Evolutionary conservation across 2,797 vertebrate species (phyloP), one percentile per base, ranked within the genome.

Genomic region (Sebastes cheni): DNA sequence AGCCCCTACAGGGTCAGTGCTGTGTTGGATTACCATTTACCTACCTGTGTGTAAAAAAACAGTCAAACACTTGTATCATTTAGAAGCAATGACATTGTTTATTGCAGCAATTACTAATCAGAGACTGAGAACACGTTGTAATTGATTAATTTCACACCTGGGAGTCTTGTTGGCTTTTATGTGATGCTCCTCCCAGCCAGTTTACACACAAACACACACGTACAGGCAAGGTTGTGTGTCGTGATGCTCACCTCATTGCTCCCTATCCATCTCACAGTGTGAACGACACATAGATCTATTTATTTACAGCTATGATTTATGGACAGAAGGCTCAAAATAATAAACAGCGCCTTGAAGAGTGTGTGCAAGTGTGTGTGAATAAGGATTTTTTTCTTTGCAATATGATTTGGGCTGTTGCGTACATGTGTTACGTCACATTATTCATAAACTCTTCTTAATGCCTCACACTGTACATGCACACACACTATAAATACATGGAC

Each of bases 71-170:
- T n/a, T 52, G 30, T 22, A 58, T 77, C 59, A 62, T 77, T 77
- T 55, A 52, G 27, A 70, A 50, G 22, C 13, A 20, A 42, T 65
- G 9, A 23, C 71, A 66, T 69, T 71, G n/a, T 81, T 68, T 67
- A 34, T 61, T 52, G 13, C 55, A 75, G 61, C 8, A 56, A 62
- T 83, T 73, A 67, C n/a, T 30, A 65, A 73, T 81, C 32, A 71
- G 27, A 62, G 18, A 23, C 50, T 54, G 20, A 52, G 29, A 75
- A 70, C 16, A 70, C 4, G 2, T 4, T 36, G n/a, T 36, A 59
- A 80, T 52, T 73, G 75, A 86, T 73, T 75, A 13, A 80, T 82
- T 84, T 88, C 50, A 81, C 55, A 83, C 46, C 58, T 64, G n/a
- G 65, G 20, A 61, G 66, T 79, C 23, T 36, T 52, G 25, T 59